Conservation (phyloP, 2,797 vertebrate species). For the Xenopus petersii region DNA sequence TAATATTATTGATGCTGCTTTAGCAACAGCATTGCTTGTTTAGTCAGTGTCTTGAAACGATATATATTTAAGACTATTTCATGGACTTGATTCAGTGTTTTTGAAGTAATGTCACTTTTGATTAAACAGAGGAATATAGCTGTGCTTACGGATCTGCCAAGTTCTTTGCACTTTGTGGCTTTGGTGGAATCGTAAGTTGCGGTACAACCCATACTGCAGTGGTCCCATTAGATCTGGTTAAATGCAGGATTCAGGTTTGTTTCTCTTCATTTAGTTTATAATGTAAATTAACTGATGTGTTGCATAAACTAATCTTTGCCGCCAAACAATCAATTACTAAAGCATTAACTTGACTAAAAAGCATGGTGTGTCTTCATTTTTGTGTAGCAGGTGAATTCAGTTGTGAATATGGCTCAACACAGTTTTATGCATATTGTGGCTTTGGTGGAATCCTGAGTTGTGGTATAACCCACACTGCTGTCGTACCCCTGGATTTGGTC, state of each 20-base stretch:
- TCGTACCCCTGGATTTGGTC: conserved; percentile 94
- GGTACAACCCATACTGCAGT: conserved; percentile 92
- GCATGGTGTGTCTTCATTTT: conserved; percentile 71
- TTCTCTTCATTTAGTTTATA: conserved; percentile 48
- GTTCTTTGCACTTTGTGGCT: conserved; percentile 89
- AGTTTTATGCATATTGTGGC: conserved; percentile 90
- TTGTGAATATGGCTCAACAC: conserved; percentile 92
- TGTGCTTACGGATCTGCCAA: conserved; percentile 92
- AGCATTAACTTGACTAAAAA: conserved; percentile 60
- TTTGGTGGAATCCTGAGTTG: conserved; percentile 96
- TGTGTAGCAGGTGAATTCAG: conserved; percentile 85
- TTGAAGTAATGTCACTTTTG: conserved; percentile 6
- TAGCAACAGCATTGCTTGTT: too few species aligned
- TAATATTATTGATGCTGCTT: too few species aligned
- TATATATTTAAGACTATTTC: too few species aligned
- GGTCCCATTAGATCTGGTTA: conserved; percentile 94
- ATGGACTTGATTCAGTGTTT: too few species aligned
- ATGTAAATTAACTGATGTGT: conserved; percentile 52
- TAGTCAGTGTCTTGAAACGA: too few species aligned
- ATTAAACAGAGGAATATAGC: conserved; percentile 84
- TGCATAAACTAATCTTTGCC: conserved; percentile 53
- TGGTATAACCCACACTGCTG: conserved; percentile 90
- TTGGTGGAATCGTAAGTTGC: conserved; percentile 97
- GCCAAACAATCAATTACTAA: conserved; percentile 38
- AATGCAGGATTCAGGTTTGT: conserved; percentile 98